phyloP scores from a whole-genome alignment of 2,113 vertebrate species.

The Mohoua ochrocephala region DNA sequence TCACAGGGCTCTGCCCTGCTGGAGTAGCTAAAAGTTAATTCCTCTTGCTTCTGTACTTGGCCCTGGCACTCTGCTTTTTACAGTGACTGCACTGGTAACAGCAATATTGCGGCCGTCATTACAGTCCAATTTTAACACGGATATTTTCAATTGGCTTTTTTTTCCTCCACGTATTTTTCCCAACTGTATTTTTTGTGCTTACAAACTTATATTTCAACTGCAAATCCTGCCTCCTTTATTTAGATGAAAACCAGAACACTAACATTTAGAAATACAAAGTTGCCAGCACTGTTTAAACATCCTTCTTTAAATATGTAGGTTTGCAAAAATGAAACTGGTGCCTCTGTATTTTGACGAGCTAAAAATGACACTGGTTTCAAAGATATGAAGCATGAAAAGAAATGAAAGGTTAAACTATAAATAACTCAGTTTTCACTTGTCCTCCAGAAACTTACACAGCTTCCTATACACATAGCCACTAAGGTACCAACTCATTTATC shows the following conservation, averaged over 20 bases:
- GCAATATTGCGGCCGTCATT: not conserved
- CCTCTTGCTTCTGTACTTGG: not conserved
- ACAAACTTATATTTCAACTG: not conserved
- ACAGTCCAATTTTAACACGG: not conserved
- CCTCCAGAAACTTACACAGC: not conserved
- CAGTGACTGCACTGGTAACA: not conserved
- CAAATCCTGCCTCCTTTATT: conserved; percentile 3
- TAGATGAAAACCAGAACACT: conserved; percentile 27
- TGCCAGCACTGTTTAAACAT: not conserved
- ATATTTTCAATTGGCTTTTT: not conserved
- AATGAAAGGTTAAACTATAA: not conserved
- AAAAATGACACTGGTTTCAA: conserved; percentile 21
- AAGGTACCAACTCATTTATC: not conserved
- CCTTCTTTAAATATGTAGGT: not conserved
- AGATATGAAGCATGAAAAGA: conserved; percentile 11
- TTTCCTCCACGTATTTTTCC: not conserved
- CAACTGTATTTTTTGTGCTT: not conserved
- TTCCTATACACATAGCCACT: not conserved
- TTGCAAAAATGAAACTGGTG: not conserved
- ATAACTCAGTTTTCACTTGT: not conserved
- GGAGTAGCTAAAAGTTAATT: conserved; percentile 1
- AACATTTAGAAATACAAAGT: conserved; percentile 21
- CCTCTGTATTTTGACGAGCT: conserved; percentile 4
- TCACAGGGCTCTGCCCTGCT: conserved; percentile 40
- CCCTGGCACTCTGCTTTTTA: not conserved